Base-by-base conservation (phyloP, 2,797 vertebrate genomes). In the Crax fasciolata region DNA sequence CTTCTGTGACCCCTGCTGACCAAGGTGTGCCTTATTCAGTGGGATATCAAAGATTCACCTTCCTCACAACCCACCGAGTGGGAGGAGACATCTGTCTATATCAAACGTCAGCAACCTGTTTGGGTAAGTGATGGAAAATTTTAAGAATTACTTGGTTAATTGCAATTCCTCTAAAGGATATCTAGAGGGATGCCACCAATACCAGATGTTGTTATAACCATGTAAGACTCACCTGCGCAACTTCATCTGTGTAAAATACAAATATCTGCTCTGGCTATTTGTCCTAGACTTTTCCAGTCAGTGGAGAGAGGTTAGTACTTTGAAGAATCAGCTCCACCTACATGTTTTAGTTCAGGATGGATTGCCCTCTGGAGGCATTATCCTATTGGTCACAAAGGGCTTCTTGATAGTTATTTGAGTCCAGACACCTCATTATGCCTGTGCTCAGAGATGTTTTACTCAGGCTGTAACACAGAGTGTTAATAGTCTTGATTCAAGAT, bases 311-410 rank as follows among this genome's bases (percentile, higher is more conserved):
- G 13, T 12, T n/a, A 74, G 24, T 51, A 65, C 11, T 35, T 41
- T 54, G 59, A 63, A 84, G 30, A 73, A 54, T 39, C 14, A 48
- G 21, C 46, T 43, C 8, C 48, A 71, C 8, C 39, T 79, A 59
- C 12, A 28, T 71, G 46, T 59, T 79, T 73, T 72, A 52, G 46
- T n/a, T 41, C 9, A 24, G 44, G 35, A 35, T n/a, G 39, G 44
- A 63, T 62, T 72, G 32, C 18, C 17, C 51, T 68, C 0, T 0
- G 59, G 7, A 80, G 17, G 4, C 23, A 21, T 55, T 46, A 27
- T 68, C 20, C 20, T 51, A 1, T 24, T 70, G 27, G 35, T 80
- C 85, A 77, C 65, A 71, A 59, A 80, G 14, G 14, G 7, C 19
- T 87, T 84, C 67, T 78, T 10, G 2, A 18, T 38, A 38, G 3